phyloP scores from a whole-genome alignment of 2,888 invertebrate species.

The Pterostichus madidus region DNA sequence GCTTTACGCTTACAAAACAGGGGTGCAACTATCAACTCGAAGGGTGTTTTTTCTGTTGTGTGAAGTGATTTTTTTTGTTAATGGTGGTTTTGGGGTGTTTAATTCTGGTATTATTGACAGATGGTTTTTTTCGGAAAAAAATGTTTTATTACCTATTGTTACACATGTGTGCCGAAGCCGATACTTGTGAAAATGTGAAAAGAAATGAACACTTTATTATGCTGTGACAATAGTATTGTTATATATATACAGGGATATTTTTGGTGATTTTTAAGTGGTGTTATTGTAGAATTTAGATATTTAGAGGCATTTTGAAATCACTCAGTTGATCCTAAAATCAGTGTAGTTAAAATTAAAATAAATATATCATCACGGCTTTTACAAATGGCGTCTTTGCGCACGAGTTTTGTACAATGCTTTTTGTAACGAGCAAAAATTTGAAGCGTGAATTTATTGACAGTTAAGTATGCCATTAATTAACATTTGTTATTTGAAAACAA shows the following conservation, averaged over 20 bases:
- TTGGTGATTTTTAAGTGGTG: conserved; percentile 13
- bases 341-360: neutral
- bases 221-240: neutral
- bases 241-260: neutral
- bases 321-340: neutral
- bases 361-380: neutral
- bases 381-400: too few species aligned
- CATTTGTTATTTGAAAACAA: too few species aligned
- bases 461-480: too few species aligned
- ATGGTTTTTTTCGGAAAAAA: conserved; percentile 64
- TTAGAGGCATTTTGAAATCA: conserved; percentile 1
- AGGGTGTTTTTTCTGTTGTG: conserved; percentile 51
- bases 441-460: too few species aligned
- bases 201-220: neutral
- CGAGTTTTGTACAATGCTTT: too few species aligned
- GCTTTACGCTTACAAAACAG: neutral
- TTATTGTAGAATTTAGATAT: conserved; percentile 8
- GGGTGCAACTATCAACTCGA: neutral
- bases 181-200: neutral
- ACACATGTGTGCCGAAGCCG: neutral
- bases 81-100: conserved; percentile 73
- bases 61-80: conserved; percentile 73
- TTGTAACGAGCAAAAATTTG: too few species aligned
- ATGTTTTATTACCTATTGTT: conserved; percentile 38
- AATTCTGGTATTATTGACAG: conserved; percentile 71